Evolutionary conservation across 2,888 invertebrate species (phyloP).

Genomic region (Hermaeophaga mercurialis): DNA sequence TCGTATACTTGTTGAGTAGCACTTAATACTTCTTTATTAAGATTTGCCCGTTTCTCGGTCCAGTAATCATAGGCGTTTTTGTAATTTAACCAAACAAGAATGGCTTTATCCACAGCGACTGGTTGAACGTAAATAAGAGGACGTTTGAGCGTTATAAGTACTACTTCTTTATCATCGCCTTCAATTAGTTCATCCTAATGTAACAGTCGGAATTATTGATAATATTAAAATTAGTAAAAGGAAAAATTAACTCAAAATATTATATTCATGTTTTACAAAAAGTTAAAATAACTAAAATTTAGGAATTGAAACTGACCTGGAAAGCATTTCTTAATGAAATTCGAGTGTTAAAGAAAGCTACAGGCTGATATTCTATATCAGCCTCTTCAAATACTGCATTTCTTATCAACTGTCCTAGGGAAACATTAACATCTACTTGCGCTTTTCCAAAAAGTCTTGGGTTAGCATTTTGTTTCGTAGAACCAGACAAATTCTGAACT

Average conservation of each 20-base stretch:
- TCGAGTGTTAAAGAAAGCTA: constrained; percentile 96
- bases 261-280: background rate
- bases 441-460: constrained; percentile 79
- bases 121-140: constrained; percentile 97
- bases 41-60: constrained; percentile 92
- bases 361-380: constrained; percentile 96
- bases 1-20: constrained; percentile 74
- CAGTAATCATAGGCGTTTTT: constrained; percentile 99
- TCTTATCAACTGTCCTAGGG: constrained; percentile 90
- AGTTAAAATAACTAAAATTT: background rate
- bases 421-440: constrained; percentile 91
- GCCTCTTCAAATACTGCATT: constrained; percentile 97
- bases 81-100: constrained; percentile 98
- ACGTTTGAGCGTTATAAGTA: constrained; percentile 87
- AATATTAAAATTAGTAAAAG: constrained; percentile 3
- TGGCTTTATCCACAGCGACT: constrained; percentile 96
- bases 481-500: constrained; percentile 80
- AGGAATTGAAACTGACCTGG: constrained; percentile 43
- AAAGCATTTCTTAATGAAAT: constrained; percentile 66
- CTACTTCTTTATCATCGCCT: constrained; percentile 80
- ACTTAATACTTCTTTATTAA: constrained; percentile 85
- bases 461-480: constrained; percentile 63
- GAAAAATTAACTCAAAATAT: background rate
- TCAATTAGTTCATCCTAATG: constrained; percentile 90
- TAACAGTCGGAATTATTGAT: constrained; percentile 7